Percentiles rank a stretch among this genome's conserved stretches.
Evolutionary conservation across 1,140 invertebrate genomes (phyloP).

Genomic region (Anagrus nilaparvatae): DNA sequence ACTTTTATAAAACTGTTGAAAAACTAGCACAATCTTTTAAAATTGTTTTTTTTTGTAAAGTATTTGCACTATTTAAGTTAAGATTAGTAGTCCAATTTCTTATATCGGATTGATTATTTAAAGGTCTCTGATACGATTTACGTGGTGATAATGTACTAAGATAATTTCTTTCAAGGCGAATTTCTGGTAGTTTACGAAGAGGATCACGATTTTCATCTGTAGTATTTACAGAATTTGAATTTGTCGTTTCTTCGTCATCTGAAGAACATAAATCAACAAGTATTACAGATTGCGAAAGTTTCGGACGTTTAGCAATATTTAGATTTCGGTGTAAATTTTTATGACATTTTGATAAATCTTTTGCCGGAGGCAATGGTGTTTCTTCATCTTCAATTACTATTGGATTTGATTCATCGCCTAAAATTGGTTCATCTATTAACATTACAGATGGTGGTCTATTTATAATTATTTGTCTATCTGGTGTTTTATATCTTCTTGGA

Average conservation of each 20-base stretch:
- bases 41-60: no score
- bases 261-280: constrained; percentile 46
- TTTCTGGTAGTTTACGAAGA: constrained; percentile 2
- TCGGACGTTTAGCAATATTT: constrained; percentile 3
- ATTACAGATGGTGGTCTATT: constrained; percentile 18
- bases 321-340: constrained; percentile 2
- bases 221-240: constrained; percentile 5
- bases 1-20: no score
- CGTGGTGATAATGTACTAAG: constrained; percentile 8
- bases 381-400: constrained; percentile 19
- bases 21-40: no score
- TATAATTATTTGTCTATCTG: constrained; percentile 17
- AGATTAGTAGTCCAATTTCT: constrained; percentile 20
- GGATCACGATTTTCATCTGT: constrained; percentile 30
- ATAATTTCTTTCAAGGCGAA: constrained; percentile 3
- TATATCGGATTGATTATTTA: constrained; percentile 19
- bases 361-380: background rate
- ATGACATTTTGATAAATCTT: no score
- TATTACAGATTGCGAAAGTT: constrained; percentile 26
- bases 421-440: background rate
- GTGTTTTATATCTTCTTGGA: constrained; percentile 24
- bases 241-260: constrained; percentile 36
- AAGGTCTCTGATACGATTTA: constrained; percentile 18
- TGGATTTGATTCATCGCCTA: constrained; percentile 16
- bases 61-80: constrained; percentile 2